These are phyloP conservation scores for Ormyrus thymus DNA, from an alignment of 2,888 invertebrate species.

Conservation along the genomic window DNA sequence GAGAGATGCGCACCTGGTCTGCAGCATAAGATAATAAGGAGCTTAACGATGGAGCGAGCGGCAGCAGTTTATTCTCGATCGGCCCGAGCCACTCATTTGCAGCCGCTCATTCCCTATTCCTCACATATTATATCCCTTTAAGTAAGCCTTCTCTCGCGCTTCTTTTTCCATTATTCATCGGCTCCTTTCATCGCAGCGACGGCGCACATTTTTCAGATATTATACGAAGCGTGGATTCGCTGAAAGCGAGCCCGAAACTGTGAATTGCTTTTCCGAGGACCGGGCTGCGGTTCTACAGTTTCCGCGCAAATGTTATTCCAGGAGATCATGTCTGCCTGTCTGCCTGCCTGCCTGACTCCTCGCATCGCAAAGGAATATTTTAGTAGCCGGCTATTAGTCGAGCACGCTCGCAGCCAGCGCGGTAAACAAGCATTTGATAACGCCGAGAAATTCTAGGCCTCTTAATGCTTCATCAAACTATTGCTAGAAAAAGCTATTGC, in stretches of 20 bases:
- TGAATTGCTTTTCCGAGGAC: conserved; percentile 23
- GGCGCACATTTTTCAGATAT: background rate
- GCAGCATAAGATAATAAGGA: conserved; percentile 48
- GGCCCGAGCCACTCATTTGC: conserved; percentile 27
- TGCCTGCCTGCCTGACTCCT: too few species aligned
- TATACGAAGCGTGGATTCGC: background rate
- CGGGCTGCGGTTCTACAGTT: conserved; percentile 38
- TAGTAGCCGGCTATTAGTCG: too few species aligned
- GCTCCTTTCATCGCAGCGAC: conserved; percentile 14
- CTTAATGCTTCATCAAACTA: too few species aligned
- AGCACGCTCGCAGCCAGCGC: too few species aligned
- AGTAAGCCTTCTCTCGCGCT: background rate
- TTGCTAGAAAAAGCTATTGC: too few species aligned
- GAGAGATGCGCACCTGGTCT: conserved; percentile 28
- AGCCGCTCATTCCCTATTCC: conserved; percentile 37
- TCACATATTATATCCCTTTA: background rate
- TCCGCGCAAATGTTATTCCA: background rate
- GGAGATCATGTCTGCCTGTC: too few species aligned
- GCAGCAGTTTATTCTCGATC: conserved; percentile 27
- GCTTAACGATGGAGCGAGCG: conserved; percentile 17
- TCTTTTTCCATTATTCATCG: conserved; percentile 31
- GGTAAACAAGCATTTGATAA: too few species aligned
- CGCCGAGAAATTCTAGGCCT: too few species aligned
- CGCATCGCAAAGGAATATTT: too few species aligned
- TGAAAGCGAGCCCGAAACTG: conserved; percentile 3